These are phyloP conservation scores for Metellina segmentata DNA, from an alignment of 2,888 invertebrate genomes.

Conservation along the genomic window DNA sequence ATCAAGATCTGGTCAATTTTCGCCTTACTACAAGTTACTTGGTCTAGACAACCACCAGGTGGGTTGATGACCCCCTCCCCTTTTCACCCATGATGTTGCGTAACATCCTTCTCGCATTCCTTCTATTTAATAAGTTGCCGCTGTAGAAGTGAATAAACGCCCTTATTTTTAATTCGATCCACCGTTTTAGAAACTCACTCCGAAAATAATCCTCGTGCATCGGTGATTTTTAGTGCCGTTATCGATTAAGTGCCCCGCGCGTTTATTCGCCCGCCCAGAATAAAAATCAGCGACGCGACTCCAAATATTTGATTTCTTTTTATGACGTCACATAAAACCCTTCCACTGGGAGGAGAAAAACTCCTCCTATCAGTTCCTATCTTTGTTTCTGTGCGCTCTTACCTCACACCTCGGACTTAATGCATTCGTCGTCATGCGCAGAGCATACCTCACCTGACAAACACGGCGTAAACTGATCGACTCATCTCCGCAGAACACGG, in stretches of 20 bases:
- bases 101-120: neutral
- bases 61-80: neutral
- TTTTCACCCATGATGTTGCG: neutral
- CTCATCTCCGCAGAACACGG: slow-evolving; percentile 23
- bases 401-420: neutral
- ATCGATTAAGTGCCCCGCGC: neutral
- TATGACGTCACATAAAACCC: slow-evolving; percentile 52
- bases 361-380: neutral
- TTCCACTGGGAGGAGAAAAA: neutral
- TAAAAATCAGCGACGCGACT: slow-evolving; percentile 19
- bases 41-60: too few relatives aligned
- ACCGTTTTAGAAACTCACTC: neutral
- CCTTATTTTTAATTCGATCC: neutral
- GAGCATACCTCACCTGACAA: slow-evolving; percentile 32
- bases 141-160: neutral
- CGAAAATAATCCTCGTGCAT: neutral
- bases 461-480: slow-evolving; percentile 33
- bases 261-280: neutral
- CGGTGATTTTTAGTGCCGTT: neutral
- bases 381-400: neutral
- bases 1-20: too few relatives aligned
- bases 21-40: too few relatives aligned
- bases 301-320: slow-evolving; percentile 69
- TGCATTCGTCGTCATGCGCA: slow-evolving; percentile 43
- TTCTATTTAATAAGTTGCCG: neutral